phyloP scores from a whole-genome alignment of 2,888 invertebrate species.

The Ophion ellenae region DNA sequence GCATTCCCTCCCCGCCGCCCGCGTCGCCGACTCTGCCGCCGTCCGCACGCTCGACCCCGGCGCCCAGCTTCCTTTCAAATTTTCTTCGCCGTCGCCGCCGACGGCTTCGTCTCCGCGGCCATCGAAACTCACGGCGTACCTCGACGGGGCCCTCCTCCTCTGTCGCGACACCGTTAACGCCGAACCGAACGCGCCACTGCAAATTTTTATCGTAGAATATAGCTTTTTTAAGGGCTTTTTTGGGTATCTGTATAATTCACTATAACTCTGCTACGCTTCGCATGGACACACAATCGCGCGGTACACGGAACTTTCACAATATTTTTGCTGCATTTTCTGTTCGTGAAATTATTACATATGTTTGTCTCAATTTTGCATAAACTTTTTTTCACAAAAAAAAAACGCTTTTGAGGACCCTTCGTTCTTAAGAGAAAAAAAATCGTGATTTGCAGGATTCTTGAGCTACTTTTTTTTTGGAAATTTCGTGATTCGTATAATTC shows the following conservation, averaged over 20 bases:
- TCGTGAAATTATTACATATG: no score
- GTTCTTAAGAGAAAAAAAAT: no score
- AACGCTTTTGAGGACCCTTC: no score
- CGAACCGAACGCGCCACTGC: not conserved
- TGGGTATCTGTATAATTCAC: not conserved
- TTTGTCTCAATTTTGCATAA: no score
- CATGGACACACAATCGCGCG: no score
- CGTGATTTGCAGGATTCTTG: no score
- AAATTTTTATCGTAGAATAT: not conserved
- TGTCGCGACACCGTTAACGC: not conserved
- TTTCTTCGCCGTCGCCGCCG: slow-evolving; percentile 2
- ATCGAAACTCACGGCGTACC: not conserved
- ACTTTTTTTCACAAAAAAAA: no score
- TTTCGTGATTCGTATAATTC: no score
- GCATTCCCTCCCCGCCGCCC: slow-evolving; percentile 53
- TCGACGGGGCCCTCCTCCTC: not conserved
- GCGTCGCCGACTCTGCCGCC: not conserved
- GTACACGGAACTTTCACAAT: no score
- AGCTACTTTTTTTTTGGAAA: no score
- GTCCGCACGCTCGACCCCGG: not conserved
- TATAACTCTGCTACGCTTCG: not conserved
- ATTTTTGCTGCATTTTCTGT: no score
- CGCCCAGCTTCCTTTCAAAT: slow-evolving; percentile 12
- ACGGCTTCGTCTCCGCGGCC: slow-evolving; percentile 3
- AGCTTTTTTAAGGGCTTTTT: not conserved